These are phyloP conservation scores for Aspidapion aeneum DNA, from an alignment of 2,888 invertebrate genomes.

Conservation along the genomic window DNA sequence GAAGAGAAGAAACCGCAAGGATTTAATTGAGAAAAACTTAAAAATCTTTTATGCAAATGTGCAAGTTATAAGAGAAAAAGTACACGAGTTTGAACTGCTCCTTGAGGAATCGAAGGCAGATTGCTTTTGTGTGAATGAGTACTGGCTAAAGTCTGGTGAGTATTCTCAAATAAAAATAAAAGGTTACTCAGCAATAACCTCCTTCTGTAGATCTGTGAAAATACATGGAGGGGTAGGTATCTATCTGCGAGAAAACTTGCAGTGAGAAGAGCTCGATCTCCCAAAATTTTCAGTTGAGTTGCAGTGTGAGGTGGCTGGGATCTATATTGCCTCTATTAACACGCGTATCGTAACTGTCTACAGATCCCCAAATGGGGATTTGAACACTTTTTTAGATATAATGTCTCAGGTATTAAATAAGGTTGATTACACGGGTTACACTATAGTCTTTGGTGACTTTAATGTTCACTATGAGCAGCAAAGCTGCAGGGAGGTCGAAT, in stretches of 20 bases:
- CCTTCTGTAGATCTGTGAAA: neutral
- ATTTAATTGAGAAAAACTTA: neutral
- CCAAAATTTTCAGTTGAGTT: neutral
- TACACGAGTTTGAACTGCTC: neutral
- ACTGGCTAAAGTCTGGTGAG: neutral
- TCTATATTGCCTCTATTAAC: neutral
- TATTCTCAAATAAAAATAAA: neutral
- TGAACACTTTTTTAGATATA: neutral
- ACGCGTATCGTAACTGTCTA: neutral
- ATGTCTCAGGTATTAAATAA: neutral
- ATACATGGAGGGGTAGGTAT: neutral
- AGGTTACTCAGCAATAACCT: neutral
- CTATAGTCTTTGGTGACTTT: too few relatives aligned
- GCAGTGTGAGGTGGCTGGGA: constrained; percentile 3
- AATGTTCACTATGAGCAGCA: too few relatives aligned
- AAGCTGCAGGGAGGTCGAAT: too few relatives aligned
- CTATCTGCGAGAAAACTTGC: neutral
- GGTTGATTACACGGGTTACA: neutral
- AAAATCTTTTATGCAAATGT: neutral
- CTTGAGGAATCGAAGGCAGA: neutral
- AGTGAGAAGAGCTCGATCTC: neutral
- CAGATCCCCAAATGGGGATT: constrained; percentile 12
- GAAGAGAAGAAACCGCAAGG: neutral
- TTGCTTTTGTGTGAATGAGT: neutral
- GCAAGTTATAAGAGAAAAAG: neutral